phyloP scores from a whole-genome alignment of 35 echinoderm and acorn worm species.

The Apostichopus californicus region DNA sequence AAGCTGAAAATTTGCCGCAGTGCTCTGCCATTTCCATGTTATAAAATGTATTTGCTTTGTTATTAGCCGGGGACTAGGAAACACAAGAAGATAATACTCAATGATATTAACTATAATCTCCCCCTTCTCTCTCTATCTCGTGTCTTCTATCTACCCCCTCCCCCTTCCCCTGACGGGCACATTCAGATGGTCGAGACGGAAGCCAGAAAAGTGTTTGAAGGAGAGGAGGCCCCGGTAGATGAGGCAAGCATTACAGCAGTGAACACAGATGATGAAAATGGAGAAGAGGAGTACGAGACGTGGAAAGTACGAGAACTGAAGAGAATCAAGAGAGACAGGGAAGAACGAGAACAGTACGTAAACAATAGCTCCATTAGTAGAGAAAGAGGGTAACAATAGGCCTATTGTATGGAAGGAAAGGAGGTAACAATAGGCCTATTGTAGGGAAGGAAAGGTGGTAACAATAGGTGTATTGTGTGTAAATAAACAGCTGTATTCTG shows the following conservation, averaged over 20 bases:
- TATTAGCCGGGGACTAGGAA: too few relatives aligned
- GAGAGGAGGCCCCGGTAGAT: slow-evolving; percentile 57
- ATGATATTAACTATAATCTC: too few relatives aligned
- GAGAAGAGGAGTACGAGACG: slow-evolving; percentile 92
- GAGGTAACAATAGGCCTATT: too few relatives aligned
- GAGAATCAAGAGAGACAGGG: slow-evolving; percentile 90
- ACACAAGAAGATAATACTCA: too few relatives aligned
- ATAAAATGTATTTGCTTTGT: too few relatives aligned
- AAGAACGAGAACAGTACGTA: slow-evolving; percentile 93
- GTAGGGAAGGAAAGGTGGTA: too few relatives aligned
- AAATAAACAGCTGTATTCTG: too few relatives aligned
- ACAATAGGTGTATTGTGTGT: too few relatives aligned
- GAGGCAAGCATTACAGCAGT: slow-evolving; percentile 59
- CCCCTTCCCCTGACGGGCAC: background rate
- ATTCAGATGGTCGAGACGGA: slow-evolving; percentile 82
- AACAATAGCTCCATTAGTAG: background rate
- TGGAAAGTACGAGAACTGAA: slow-evolving; percentile 93
- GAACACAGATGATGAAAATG: slow-evolving; percentile 95
- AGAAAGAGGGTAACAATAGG: too few relatives aligned
- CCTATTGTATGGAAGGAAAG: too few relatives aligned
- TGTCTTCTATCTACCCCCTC: background rate
- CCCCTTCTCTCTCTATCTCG: background rate
- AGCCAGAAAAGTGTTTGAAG: slow-evolving; percentile 59
- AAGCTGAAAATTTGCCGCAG: too few relatives aligned
- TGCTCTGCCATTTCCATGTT: too few relatives aligned